Conservation (phyloP, 2,797 vertebrate species). For the Neoniphon sammara region DNA sequence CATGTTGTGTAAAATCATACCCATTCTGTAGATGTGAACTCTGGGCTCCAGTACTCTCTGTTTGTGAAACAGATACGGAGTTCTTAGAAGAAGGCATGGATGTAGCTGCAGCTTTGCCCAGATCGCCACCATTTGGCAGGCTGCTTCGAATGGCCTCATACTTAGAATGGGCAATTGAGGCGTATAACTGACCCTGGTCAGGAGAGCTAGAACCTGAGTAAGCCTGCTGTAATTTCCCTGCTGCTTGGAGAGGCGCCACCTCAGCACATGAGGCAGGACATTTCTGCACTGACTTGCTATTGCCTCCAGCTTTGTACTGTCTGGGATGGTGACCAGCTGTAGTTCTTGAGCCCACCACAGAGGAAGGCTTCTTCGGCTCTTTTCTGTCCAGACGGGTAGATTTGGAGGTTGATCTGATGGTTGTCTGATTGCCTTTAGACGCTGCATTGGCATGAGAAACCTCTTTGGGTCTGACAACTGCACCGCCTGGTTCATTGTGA, state of each 20-base stretch:
- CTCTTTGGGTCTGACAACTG: constrained; percentile 20
- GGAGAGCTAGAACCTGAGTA: constrained; percentile 26
- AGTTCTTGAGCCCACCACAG: constrained; percentile 7
- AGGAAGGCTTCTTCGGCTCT: constrained; percentile 18
- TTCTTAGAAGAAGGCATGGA: constrained; percentile 23
- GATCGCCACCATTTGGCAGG: constrained; percentile 24
- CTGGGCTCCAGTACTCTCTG: constrained; percentile 17
- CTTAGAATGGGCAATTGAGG: constrained; percentile 37
- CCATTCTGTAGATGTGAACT: constrained; percentile 34
- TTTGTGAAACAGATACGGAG: constrained; percentile 7
- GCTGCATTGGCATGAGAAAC: constrained; percentile 19
- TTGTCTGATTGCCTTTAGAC: constrained; percentile 28
- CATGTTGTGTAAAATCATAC: constrained; percentile 47
- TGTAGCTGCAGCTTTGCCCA: constrained; percentile 28
- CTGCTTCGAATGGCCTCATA: constrained; percentile 40
- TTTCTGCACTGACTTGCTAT: constrained; percentile 30
- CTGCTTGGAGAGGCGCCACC: constrained; percentile 21
- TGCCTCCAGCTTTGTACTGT: constrained; percentile 29
- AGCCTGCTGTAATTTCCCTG: constrained; percentile 38
- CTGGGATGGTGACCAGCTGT: background rate
- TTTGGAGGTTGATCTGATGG: constrained; percentile 39
- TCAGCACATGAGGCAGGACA: constrained; percentile 26
- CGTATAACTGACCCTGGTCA: constrained; percentile 27
- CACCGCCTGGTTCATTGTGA: constrained; percentile 21
- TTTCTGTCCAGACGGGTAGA: constrained; percentile 39